These are phyloP conservation scores for Caenorhabditis elegans DNA, from an alignment of 1,140 invertebrate species.

Conservation along the genomic window WBcel235 BX284602.5:4708001-4708500, in stretches of 20 bases:
- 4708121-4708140: constrained; percentile 98
- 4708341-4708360: constrained; percentile 85
- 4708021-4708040: constrained; percentile 90
- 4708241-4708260: constrained; percentile 87
- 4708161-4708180: constrained; percentile 82
- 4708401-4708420: constrained; percentile 74
- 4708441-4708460: constrained; percentile 82
- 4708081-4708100: constrained; percentile 74
- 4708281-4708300: constrained; percentile 84
- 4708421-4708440: constrained; percentile 76
- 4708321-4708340: constrained; percentile 85
- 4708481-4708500: constrained; percentile 71
- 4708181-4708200: constrained; percentile 95
- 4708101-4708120: constrained; percentile 93
- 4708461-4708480: constrained; percentile 86
- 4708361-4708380: constrained; percentile 84
- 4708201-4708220: constrained; percentile 88
- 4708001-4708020: constrained; percentile 81
- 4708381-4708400: constrained; percentile 73
- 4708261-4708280: constrained; percentile 87
- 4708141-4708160: constrained; percentile 80
- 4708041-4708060: constrained; percentile 76
- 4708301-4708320: constrained; percentile 94
- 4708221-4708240: constrained; percentile 86
- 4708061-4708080: background rate